These are phyloP conservation scores for Palaemon carinicauda DNA, from an alignment of 1,140 invertebrate species.

Conservation along the genomic window DNA sequence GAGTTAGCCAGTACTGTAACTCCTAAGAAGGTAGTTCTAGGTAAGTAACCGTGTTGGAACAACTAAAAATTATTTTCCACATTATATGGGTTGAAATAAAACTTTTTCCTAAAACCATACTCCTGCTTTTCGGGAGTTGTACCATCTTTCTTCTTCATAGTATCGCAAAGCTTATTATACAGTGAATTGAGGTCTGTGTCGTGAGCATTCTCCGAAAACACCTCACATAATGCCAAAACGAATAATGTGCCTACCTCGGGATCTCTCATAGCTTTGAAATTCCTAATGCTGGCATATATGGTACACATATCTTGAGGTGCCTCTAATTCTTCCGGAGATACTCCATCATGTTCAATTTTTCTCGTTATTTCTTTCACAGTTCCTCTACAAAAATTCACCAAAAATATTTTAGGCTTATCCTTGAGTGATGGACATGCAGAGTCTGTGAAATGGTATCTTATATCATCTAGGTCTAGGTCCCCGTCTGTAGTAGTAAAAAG, in stretches of 20 bases:
- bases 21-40: no score
- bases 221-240: conserved; percentile 26
- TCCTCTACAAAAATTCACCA: conserved; percentile 26
- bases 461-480: background rate
- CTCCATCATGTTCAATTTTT: background rate
- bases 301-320: conserved; percentile 36
- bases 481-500: background rate
- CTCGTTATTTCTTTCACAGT: background rate
- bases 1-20: no score
- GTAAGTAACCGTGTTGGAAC: no score
- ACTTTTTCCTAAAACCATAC: conserved; percentile 16
- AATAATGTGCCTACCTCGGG: conserved; percentile 11
- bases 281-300: conserved; percentile 19
- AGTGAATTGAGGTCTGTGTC: background rate
- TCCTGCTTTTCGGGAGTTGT: conserved; percentile 17
- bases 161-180: background rate
- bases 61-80: background rate
- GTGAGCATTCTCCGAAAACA: conserved; percentile 23
- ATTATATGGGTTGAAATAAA: conserved; percentile 24
- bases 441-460: conserved; percentile 21
- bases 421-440: background rate
- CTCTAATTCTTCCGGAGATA: background rate
- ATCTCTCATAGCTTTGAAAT: conserved; percentile 13
- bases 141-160: background rate
- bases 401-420: conserved; percentile 32